These are phyloP conservation scores for Mobula birostris DNA, from an alignment of 2,113 vertebrate species.

Conservation along the genomic window DNA sequence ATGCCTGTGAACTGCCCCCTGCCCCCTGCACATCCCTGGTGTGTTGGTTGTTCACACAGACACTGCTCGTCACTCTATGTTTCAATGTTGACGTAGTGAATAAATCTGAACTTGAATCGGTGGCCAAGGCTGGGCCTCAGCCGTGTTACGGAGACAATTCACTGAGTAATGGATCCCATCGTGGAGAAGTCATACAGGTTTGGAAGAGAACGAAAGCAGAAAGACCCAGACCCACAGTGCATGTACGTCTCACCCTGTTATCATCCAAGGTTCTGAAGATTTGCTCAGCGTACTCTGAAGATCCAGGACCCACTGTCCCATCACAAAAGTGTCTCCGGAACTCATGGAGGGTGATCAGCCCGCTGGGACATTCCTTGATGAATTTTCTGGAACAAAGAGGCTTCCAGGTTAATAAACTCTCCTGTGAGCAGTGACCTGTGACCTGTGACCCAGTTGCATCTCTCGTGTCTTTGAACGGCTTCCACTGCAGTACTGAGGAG, in stretches of 20 bases:
- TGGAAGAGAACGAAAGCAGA: not conserved
- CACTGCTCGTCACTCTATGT: too few relatives aligned
- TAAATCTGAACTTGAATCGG: too few relatives aligned
- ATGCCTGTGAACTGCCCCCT: too few relatives aligned
- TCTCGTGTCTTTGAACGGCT: not conserved
- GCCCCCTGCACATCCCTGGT: too few relatives aligned
- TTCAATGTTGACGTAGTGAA: too few relatives aligned
- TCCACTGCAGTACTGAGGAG: too few relatives aligned
- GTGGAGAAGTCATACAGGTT: not conserved
- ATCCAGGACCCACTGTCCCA: conserved; percentile 52
- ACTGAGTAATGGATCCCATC: too few relatives aligned
- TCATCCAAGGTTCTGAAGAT: conserved; percentile 55
- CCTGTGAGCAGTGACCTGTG: too few relatives aligned
- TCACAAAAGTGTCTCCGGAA: conserved; percentile 59
- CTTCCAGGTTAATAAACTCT: not conserved
- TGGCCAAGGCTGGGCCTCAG: too few relatives aligned
- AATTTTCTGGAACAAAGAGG: conserved; percentile 52
- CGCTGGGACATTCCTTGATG: conserved; percentile 53
- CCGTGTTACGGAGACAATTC: too few relatives aligned
- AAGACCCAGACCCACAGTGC: not conserved
- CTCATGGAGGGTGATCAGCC: conserved; percentile 53
- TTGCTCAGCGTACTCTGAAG: conserved; percentile 50
- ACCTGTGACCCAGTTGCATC: not conserved
- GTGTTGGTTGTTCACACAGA: too few relatives aligned
- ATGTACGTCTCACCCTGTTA: conserved; percentile 44